A percentile compares a stretch with the other conserved stretches of the same genome.
Evolutionary conservation across 1,140 invertebrate species (phyloP).

Genomic region (Drosophila neocordata): DNA sequence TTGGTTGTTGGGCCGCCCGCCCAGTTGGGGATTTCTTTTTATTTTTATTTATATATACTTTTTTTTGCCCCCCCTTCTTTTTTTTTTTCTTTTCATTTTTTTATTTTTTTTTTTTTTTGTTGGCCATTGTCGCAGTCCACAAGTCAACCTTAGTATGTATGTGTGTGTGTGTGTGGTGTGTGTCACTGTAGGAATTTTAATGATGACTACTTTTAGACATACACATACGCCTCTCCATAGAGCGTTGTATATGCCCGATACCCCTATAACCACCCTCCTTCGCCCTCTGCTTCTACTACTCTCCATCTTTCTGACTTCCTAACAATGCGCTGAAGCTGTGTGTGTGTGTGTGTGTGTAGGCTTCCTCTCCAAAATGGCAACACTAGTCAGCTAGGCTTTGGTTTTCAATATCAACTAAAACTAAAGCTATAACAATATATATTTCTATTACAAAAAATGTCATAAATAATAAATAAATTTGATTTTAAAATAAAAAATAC

Average conservation of each 20-base stretch:
- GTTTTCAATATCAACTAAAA: too few species aligned
- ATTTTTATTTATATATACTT: conserved; percentile 16
- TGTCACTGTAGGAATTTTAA: conserved; percentile 79
- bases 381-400: not conserved
- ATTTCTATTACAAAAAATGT: too few species aligned
- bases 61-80: conserved; percentile 26
- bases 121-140: conserved; percentile 48
- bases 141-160: not conserved
- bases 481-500: too few species aligned
- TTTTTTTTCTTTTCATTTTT: conserved; percentile 12
- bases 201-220: conserved; percentile 80
- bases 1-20: conserved; percentile 47
- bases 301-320: conserved; percentile 34
- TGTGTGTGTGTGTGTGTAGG: conserved; percentile 2
- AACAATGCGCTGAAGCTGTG: conserved; percentile 34
- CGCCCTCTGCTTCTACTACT: not conserved
- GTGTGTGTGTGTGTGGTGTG: conserved; percentile 24
- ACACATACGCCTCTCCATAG: conserved; percentile 77
- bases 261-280: not conserved
- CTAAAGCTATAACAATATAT: too few species aligned
- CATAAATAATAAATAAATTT: too few species aligned
- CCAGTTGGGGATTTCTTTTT: conserved; percentile 64
- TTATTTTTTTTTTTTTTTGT: conserved; percentile 22
- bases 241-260: conserved; percentile 17
- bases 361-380: conserved; percentile 6